Evolutionary conservation across 2,888 invertebrate species (phyloP).

Genomic region (Dilophus febrilis): DNA sequence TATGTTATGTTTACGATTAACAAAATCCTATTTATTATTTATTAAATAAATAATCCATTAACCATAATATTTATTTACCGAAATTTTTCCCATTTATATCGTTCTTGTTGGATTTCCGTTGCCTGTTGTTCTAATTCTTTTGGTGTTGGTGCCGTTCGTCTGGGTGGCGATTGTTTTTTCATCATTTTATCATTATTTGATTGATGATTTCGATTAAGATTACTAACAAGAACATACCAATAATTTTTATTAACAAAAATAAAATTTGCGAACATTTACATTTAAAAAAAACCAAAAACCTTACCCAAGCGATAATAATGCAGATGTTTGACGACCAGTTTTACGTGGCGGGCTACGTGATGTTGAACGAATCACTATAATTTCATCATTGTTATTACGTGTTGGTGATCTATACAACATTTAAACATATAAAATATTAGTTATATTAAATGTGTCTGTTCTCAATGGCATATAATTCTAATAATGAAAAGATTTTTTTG

Average conservation of each 20-base stretch:
- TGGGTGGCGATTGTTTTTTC: neutral
- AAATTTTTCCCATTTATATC: slow-evolving; percentile 37
- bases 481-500: neutral
- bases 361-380: too few relatives aligned
- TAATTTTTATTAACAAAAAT: neutral
- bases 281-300: too few relatives aligned
- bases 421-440: too few relatives aligned
- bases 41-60: neutral
- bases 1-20: neutral
- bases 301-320: too few relatives aligned
- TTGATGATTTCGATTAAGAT: too few relatives aligned
- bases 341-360: too few relatives aligned
- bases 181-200: too few relatives aligned
- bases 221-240: too few relatives aligned
- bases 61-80: slow-evolving; percentile 12
- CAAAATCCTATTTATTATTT: neutral
- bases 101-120: slow-evolving; percentile 29
- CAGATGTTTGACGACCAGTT: too few relatives aligned
- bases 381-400: too few relatives aligned
- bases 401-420: too few relatives aligned
- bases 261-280: neutral
- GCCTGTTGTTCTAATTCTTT: slow-evolving; percentile 25
- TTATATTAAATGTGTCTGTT: too few relatives aligned
- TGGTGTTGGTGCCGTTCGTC: slow-evolving; percentile 19
- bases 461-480: neutral